phyloP scores from a whole-genome alignment of 1,140 invertebrate species.

The Galleria mellonella region DNA sequence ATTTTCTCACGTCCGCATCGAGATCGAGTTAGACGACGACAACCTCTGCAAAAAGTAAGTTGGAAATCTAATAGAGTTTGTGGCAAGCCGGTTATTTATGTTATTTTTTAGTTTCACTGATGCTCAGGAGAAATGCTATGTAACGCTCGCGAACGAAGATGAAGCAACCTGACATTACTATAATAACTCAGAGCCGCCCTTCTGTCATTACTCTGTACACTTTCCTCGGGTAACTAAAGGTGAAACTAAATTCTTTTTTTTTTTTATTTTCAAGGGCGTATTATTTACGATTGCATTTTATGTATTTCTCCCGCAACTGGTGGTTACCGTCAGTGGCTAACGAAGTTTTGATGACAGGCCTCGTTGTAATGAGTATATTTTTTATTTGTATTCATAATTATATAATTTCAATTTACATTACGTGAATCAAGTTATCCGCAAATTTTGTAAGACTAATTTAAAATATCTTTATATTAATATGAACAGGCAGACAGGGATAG shows the following conservation, averaged over 20 bases:
- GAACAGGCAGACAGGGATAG: not conserved
- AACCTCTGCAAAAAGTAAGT: conserved; percentile 61
- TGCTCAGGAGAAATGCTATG: conserved; percentile 47
- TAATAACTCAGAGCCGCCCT: conserved; percentile 56
- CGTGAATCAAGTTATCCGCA: not conserved
- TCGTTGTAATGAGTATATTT: not conserved
- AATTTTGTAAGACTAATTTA: not conserved
- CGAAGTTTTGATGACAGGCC: conserved; percentile 13
- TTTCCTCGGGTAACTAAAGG: conserved; percentile 41
- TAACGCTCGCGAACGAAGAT: conserved; percentile 57
- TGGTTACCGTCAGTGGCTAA: conserved; percentile 4
- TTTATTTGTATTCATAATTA: conserved; percentile 10
- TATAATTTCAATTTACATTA: not conserved
- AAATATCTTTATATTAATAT: not conserved
- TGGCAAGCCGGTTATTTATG: conserved; percentile 55
- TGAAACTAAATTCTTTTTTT: conserved; percentile 25
- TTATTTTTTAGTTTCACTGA: conserved; percentile 57
- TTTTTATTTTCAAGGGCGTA: conserved; percentile 29
- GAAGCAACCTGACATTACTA: conserved; percentile 57
- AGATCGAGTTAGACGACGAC: conserved; percentile 56
- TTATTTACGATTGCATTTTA: conserved; percentile 27
- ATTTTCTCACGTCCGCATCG: conserved; percentile 64
- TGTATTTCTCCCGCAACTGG: conserved; percentile 4
- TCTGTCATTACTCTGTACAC: conserved; percentile 59
- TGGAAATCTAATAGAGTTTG: conserved; percentile 68